Evolutionary conservation across 2,797 vertebrate species (phyloP), one percentile per base, ranked within the genome.

Genomic region (Anabas testudineus): DNA sequence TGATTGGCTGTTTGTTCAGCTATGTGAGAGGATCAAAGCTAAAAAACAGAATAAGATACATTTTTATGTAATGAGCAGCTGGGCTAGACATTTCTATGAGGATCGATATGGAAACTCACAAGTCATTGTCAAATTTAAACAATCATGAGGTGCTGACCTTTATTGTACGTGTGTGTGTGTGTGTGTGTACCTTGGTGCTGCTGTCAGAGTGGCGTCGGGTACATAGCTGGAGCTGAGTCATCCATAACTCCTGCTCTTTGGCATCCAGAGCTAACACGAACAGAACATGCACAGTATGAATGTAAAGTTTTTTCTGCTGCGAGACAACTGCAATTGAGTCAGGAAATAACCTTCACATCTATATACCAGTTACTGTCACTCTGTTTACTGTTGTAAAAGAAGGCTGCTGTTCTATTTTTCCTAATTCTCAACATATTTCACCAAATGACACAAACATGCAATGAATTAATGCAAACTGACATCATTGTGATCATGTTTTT

Each of bases 211-310:
- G 95, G 72, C 95, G 91, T 70, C 95, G 95, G 87, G 95, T 95
- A 90, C 95, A 97, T 57, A 96, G 93, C 79, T 95, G 96, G 69
- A 98, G 95, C 87, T 96, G 96, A 90, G 92, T 96, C 93, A 97
- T 95, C 97, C 97, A 98, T 45, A 95, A 93, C 60, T 96, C 95
- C 73, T 94, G 96, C 83, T 97, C 95, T 72, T 93, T 94, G 15
- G 94, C 92, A 84, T 97, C 96, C 57, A 92, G 87, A 65, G 96
- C 96, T 98, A 76, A 60, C 61, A 57, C 53, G 24, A 57, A 60
- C n/a, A 78, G 21, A 67, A 51, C 19, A 64, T 15, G 32, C 30
- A 32, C 30, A 32, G 30, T 39, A 13, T 36, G 3, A 39, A 14
- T 4, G 5, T 14, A 13, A 39, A 39, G 13, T 39, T 36, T 36